phyloP scores from a whole-genome alignment of 2,113 vertebrate species.

The Athene cunicularia region DNA sequence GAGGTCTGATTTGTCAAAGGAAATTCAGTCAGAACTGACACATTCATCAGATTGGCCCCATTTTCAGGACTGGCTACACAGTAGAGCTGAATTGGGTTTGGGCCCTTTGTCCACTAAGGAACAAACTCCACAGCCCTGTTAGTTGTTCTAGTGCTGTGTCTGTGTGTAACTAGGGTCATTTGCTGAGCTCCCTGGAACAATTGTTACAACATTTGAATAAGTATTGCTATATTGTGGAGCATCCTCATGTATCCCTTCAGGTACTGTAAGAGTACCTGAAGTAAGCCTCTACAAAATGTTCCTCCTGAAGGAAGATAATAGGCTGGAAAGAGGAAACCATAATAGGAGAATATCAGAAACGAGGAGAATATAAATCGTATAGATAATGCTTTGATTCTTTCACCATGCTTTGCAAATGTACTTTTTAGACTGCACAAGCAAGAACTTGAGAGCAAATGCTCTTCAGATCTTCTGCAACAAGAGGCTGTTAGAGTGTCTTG shows the following conservation, averaged over 20 bases:
- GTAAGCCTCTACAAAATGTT: neutral
- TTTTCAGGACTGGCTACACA: neutral
- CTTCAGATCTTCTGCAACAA: neutral
- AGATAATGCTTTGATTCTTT: neutral
- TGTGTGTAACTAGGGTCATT: rapidly evolving
- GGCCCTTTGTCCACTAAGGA: neutral
- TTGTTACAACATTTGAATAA: neutral
- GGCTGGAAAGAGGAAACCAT: neutral
- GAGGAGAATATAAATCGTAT: neutral
- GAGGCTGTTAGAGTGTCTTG: neutral
- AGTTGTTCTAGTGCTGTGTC: neutral
- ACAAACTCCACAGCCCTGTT: neutral
- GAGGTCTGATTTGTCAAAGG: neutral
- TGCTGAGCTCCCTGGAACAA: neutral
- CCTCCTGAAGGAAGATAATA: neutral
- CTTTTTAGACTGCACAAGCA: neutral
- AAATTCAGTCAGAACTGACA: neutral
- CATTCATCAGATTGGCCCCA: neutral
- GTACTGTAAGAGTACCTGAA: neutral
- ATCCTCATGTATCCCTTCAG: no score
- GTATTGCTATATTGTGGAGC: neutral
- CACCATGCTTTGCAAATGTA: neutral
- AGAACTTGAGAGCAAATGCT: neutral
- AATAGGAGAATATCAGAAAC: neutral
- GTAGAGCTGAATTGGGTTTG: neutral